phyloP scores from a whole-genome alignment of 2,888 invertebrate genomes.

The Dyspetes luteomarginatus region DNA sequence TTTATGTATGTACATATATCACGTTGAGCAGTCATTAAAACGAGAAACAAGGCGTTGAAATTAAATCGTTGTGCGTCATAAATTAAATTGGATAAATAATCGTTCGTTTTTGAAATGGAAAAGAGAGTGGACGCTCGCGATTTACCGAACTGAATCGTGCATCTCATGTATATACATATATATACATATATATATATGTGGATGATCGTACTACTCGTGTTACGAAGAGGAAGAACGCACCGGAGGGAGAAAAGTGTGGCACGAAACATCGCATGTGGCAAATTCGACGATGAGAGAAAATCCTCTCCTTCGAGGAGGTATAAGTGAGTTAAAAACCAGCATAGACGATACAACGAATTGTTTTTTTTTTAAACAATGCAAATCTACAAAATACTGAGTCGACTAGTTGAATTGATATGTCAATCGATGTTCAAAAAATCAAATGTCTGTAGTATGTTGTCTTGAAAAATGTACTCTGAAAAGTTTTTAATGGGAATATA shows the following conservation, averaged over 20 bases:
- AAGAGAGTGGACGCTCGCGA: constrained; percentile 16
- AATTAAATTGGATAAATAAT: constrained; percentile 68
- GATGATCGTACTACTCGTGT: constrained; percentile 30
- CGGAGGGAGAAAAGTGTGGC: constrained; percentile 54
- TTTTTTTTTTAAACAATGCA: no score
- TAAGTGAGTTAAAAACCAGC: constrained; percentile 3
- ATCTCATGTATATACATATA: constrained; percentile 24
- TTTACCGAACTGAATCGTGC: constrained; percentile 51
- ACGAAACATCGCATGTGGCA: constrained; percentile 71
- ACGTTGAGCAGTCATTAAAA: constrained; percentile 44
- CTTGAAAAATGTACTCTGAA: no score
- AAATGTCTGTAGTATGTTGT: no score
- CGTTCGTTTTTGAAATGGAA: constrained; percentile 32
- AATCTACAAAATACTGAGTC: no score
- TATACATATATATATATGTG: neutral
- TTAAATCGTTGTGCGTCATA: constrained; percentile 66
- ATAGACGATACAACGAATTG: no score
- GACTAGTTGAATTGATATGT: no score
- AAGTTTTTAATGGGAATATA: no score
- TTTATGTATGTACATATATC: neutral
- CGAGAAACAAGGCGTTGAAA: constrained; percentile 65
- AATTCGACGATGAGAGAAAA: constrained; percentile 49
- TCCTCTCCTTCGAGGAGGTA: constrained; percentile 3
- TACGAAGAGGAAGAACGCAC: constrained; percentile 41
- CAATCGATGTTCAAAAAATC: no score